These are phyloP conservation scores for Microtus oregoni DNA, from an alignment of 2,113 vertebrate species.

Conservation along the genomic window DNA sequence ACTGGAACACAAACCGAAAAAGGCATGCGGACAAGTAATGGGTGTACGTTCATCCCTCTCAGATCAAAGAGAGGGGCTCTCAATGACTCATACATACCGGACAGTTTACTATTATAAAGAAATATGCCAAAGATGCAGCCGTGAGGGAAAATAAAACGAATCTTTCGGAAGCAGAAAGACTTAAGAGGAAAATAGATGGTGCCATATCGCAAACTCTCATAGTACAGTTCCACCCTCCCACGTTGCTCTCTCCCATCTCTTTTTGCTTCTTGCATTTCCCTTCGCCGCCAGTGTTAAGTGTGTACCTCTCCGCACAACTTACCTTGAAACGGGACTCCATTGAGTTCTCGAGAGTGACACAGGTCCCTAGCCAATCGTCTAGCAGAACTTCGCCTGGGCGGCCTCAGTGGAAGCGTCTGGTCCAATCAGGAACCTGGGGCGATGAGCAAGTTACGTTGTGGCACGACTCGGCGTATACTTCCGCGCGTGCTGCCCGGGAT, in stretches of 20 bases:
- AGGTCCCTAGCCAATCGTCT: conserved; percentile 81
- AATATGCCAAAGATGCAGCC: conserved; percentile 70
- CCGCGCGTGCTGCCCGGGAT: conserved; percentile 88
- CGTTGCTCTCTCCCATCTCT: conserved; percentile 69
- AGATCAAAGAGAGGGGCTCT: conserved; percentile 76
- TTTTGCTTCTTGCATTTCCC: conserved; percentile 76
- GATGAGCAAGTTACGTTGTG: conserved; percentile 82
- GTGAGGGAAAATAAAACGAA: conserved; percentile 61
- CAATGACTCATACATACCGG: conserved; percentile 77
- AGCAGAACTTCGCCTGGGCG: conserved; percentile 59
- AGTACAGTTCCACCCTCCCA: conserved; percentile 79
- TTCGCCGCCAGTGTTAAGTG: conserved; percentile 77
- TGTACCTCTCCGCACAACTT: conserved; percentile 82
- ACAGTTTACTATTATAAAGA: conserved; percentile 76
- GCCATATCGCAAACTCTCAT: conserved; percentile 78
- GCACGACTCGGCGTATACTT: conserved; percentile 89
- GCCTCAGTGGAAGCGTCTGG: background rate
- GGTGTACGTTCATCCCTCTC: conserved; percentile 70
- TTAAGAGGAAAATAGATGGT: conserved; percentile 65
- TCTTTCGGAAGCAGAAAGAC: conserved; percentile 70
- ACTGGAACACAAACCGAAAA: conserved; percentile 67
- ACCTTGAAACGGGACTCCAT: conserved; percentile 86
- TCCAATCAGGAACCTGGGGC: conserved; percentile 56
- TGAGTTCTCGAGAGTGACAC: conserved; percentile 81
- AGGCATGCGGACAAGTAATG: conserved; percentile 71